Percentiles rank a stretch among this genome's conserved stretches.
phyloP scores from a whole-genome alignment of 2,888 invertebrate genomes.

The Mamestra brassicae region DNA sequence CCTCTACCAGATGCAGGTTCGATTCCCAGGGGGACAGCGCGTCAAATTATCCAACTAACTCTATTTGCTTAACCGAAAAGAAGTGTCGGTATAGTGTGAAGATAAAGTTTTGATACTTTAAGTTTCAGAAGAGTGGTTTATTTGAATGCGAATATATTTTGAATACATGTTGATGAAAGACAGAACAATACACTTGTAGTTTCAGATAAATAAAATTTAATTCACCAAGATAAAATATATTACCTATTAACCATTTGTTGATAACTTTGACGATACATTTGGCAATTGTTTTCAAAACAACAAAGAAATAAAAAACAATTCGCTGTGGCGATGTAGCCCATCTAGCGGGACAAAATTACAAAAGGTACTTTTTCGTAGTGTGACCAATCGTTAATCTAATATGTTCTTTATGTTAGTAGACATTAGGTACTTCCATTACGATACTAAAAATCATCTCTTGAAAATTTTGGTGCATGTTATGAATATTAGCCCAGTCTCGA shows the following conservation, averaged over 20 bases:
- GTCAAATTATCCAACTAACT: conserved; percentile 87
- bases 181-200: neutral
- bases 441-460: too few species aligned
- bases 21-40: conserved; percentile 75
- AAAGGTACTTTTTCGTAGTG: too few species aligned
- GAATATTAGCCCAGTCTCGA: too few species aligned
- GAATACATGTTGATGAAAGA: neutral
- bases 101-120: conserved; percentile 65
- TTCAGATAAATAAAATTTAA: neutral
- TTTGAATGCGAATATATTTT: neutral
- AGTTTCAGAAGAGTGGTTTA: neutral
- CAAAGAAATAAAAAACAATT: too few species aligned
- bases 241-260: neutral
- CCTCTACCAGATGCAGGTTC: conserved; percentile 79
- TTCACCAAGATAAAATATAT: neutral
- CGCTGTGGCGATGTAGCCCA: too few species aligned
- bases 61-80: conserved; percentile 83
- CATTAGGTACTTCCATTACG: too few species aligned
- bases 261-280: too few species aligned
- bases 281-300: too few species aligned
- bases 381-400: too few species aligned
- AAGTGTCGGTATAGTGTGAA: conserved; percentile 64
- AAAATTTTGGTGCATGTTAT: too few species aligned
- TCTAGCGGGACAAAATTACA: too few species aligned
- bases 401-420: too few species aligned